Conservation (phyloP, 2,888 invertebrate species). For the Lithosia quadra region DNA sequence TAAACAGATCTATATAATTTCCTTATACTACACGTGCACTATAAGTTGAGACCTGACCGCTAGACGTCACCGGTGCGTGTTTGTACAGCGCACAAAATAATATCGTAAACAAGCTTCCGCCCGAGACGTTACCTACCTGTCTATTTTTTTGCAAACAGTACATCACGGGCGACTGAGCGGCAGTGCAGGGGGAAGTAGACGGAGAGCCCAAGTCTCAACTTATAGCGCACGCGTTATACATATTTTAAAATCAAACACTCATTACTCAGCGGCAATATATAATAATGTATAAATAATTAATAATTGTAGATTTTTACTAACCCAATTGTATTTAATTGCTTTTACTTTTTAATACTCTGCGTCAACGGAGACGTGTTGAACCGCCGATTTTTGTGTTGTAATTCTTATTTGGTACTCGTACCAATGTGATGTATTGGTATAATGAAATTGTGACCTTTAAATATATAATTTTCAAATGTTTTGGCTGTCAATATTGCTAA, state of each 20-base stretch:
- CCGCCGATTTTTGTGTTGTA: constrained; percentile 52
- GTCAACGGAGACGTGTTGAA: constrained; percentile 44
- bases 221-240: too few species aligned
- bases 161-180: too few species aligned
- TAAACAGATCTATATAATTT: neutral
- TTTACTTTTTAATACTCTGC: constrained; percentile 54
- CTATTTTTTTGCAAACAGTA: too few species aligned
- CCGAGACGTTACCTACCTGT: too few species aligned
- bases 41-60: too few species aligned
- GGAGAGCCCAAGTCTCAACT: too few species aligned
- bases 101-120: too few species aligned
- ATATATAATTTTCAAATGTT: constrained; percentile 22
- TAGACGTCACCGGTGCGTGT: too few species aligned
- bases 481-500: constrained; percentile 47
- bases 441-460: constrained; percentile 16
- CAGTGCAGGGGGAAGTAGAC: too few species aligned
- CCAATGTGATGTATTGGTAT: constrained; percentile 36
- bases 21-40: neutral
- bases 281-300: constrained; percentile 48
- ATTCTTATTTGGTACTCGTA: constrained; percentile 28
- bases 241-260: constrained; percentile 16
- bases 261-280: constrained; percentile 30
- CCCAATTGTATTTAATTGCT: constrained; percentile 61
- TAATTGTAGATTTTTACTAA: constrained; percentile 56
- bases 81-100: too few species aligned